Evolutionary conservation across 2,888 invertebrate species (phyloP).

Genomic region (Prosopocoilus inquinatus): DNA sequence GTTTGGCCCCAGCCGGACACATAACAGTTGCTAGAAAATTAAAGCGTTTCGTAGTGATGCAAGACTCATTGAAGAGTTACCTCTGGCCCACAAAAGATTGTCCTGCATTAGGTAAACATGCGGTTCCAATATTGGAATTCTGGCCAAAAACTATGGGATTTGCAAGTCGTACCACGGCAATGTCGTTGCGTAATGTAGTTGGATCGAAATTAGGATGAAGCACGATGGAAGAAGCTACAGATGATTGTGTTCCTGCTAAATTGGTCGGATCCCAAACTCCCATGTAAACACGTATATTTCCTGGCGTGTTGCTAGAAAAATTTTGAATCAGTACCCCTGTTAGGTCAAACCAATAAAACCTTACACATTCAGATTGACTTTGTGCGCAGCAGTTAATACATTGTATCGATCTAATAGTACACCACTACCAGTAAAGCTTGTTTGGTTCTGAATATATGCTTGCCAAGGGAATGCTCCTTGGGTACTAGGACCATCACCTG

Average conservation of each 20-base stretch:
- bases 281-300: slow-evolving; percentile 27
- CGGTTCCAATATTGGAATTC: slow-evolving; percentile 59
- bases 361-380: slow-evolving; percentile 60
- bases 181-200: slow-evolving; percentile 73
- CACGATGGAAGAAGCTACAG: slow-evolving; percentile 32
- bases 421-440: slow-evolving; percentile 67
- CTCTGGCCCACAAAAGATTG: slow-evolving; percentile 35
- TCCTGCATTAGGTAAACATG: slow-evolving; percentile 58
- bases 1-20: slow-evolving; percentile 87
- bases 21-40: slow-evolving; percentile 49
- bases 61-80: slow-evolving; percentile 19
- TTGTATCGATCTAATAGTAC: slow-evolving; percentile 66
- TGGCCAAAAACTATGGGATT: slow-evolving; percentile 56
- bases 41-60: neutral
- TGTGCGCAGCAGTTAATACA: slow-evolving; percentile 73
- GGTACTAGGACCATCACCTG: slow-evolving; percentile 53
- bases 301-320: slow-evolving; percentile 22
- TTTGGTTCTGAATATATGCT: slow-evolving; percentile 49
- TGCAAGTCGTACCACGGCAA: slow-evolving; percentile 67
- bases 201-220: slow-evolving; percentile 66
- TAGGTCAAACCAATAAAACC: slow-evolving; percentile 33
- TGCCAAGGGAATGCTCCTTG: slow-evolving; percentile 56
- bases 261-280: slow-evolving; percentile 28
- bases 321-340: neutral
- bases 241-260: slow-evolving; percentile 22